A percentile compares a stretch with the other conserved stretches of the same genome.
Conservation (phyloP, 2,113 vertebrate species). For the Neopipo cinnamomea region DNA sequence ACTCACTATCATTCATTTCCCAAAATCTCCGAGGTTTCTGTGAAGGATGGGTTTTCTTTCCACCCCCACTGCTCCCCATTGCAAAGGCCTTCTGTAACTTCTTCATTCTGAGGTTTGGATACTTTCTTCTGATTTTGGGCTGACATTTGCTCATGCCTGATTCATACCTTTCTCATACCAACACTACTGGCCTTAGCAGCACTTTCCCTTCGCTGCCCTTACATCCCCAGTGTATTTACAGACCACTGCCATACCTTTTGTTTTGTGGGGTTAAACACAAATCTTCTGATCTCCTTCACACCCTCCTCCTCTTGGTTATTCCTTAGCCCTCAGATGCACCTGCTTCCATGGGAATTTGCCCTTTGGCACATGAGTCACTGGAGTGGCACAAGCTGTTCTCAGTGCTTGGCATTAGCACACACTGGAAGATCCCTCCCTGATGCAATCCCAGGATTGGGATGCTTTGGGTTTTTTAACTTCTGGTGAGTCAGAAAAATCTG, state of each 20-base stretch:
- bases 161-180: not conserved
- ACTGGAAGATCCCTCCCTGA: not conserved
- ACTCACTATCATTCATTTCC: not conserved
- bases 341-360: not conserved
- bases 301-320: not conserved
- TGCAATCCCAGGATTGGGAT: not conserved
- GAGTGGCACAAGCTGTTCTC: not conserved
- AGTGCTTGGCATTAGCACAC: not conserved
- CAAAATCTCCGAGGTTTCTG: not conserved
- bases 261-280: not conserved
- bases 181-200: not conserved
- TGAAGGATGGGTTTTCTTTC: not conserved
- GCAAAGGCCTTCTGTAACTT: not conserved
- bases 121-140: not conserved
- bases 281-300: not conserved
- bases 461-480: not conserved
- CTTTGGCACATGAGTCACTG: not conserved
- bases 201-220: not conserved
- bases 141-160: not conserved
- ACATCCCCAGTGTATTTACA: not conserved
- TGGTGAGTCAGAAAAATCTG: slow-evolving; percentile 1
- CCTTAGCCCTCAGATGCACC: not conserved
- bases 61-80: not conserved
- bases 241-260: not conserved
- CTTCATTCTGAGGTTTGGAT: not conserved